Evolutionary conservation across 2,113 vertebrate species (phyloP), one percentile per base, ranked within the genome.

Genomic region (Isichthys henryi): DNA sequence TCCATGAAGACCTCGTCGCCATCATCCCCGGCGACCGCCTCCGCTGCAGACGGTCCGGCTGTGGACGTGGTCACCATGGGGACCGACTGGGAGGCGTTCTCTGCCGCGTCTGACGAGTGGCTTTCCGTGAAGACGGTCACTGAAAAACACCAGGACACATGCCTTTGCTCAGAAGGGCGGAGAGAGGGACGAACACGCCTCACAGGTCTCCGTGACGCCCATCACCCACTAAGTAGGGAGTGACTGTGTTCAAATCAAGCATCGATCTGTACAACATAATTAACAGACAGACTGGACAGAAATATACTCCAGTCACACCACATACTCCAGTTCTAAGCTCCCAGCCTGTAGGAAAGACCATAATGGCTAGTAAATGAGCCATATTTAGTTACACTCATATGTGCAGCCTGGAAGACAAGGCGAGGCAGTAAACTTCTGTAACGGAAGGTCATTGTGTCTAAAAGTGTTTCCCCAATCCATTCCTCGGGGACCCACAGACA

Each of bases 31-130:
- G 94, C 0, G 83, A 95, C 93, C 5, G 96, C 93, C 89, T 97
- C 97, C 9, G 96, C 93, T 8, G 95, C 94, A 10, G 96, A 95
- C 86, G 97, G 94, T 86, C 94, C 95, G 0, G 95, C 95, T 1
- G 97, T 97, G 53, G 98, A 97, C 0, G 98, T 97, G 1, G 97
- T 98, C 88, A 99, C 98, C 98, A 99, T 99, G 1, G 98, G 98
- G 91, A 99, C 98, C 0, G 98, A 99, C 94, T 99, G 98, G 0
- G 98, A 99, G 0, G 98, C 97, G 2, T 97, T 97, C 88, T 99
- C 98, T 0, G 95, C 95, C 0, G 95, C 93, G 2, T 99, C 98
- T 0, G 97, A 96, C 0, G 97, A 93, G 11, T 96, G 93, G 0
- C 96, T 97, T 94, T 99, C 98, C 0, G 97, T 97, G 92, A 99